A percentile compares a stretch with the other conserved stretches of the same genome.
phyloP scores from a whole-genome alignment of 2,797 vertebrate species.

The Percopsis omiscomaycus region DNA sequence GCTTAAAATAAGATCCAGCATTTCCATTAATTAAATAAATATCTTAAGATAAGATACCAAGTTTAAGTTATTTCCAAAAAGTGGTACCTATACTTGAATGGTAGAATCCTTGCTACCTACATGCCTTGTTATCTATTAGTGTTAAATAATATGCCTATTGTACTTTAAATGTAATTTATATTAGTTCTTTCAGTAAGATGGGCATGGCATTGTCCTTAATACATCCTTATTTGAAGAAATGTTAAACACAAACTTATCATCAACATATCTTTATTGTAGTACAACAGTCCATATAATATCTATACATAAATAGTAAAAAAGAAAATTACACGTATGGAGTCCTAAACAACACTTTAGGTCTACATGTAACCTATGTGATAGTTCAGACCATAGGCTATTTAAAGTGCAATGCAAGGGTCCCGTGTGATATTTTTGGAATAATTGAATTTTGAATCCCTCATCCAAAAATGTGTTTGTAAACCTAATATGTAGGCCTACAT shows the following conservation, averaged over 20 bases:
- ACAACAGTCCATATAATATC: slow-evolving; percentile 60
- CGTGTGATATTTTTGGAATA: slow-evolving; percentile 27
- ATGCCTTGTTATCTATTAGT: too few species aligned
- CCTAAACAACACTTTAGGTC: neutral
- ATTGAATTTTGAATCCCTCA: neutral
- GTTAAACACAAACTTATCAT: neutral
- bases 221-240: too few species aligned
- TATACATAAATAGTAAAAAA: slow-evolving; percentile 75
- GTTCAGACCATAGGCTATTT: slow-evolving; percentile 50
- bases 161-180: too few species aligned
- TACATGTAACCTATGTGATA: slow-evolving; percentile 21
- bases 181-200: too few species aligned
- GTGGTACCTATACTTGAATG: too few species aligned
- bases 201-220: too few species aligned
- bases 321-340: slow-evolving; percentile 21
- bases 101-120: too few species aligned
- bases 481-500: neutral
- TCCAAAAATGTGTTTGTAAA: slow-evolving; percentile 3
- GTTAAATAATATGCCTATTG: too few species aligned
- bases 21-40: too few species aligned
- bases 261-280: slow-evolving; percentile 60
- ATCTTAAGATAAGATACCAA: too few species aligned
- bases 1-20: too few species aligned
- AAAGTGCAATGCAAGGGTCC: slow-evolving; percentile 78
- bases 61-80: too few species aligned